Conservation (phyloP, 1,140 invertebrate genomes). For the Chrysopa pallens region DNA sequence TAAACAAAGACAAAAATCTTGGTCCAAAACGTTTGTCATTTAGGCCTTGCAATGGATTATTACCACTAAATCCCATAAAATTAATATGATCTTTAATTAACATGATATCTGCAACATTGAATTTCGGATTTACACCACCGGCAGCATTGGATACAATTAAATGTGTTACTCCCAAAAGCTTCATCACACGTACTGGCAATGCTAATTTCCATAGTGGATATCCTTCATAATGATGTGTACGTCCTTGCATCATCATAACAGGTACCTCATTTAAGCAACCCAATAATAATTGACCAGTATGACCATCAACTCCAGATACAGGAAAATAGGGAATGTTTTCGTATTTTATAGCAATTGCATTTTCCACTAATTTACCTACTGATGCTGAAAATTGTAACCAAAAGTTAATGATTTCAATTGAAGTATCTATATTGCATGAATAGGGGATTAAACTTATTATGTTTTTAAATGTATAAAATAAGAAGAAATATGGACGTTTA, state of each 20-base stretch:
- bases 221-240: slow-evolving; percentile 93
- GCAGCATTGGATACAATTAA: slow-evolving; percentile 89
- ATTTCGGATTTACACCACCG: slow-evolving; percentile 75
- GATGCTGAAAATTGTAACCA: no score
- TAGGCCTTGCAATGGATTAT: slow-evolving; percentile 78
- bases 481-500: no score
- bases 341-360: slow-evolving; percentile 62
- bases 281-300: slow-evolving; percentile 77
- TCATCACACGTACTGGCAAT: slow-evolving; percentile 89
- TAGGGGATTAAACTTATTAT: no score
- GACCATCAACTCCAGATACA: slow-evolving; percentile 73
- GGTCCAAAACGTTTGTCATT: slow-evolving; percentile 91
- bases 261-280: slow-evolving; percentile 59
- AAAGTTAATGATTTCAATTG: no score
- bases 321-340: slow-evolving; percentile 83
- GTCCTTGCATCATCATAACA: slow-evolving; percentile 88
- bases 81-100: slow-evolving; percentile 93
- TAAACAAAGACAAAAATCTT: slow-evolving; percentile 78
- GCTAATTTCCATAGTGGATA: slow-evolving; percentile 82
- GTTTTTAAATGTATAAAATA: no score
- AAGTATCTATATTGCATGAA: no score
- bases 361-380: slow-evolving; percentile 56
- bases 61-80: slow-evolving; percentile 79
- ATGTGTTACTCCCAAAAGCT: slow-evolving; percentile 71
- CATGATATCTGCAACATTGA: slow-evolving; percentile 90